Evolutionary conservation across 2,888 invertebrate species (phyloP), one percentile per base, ranked within the genome.

Genomic region (Euzophera pinguis): DNA sequence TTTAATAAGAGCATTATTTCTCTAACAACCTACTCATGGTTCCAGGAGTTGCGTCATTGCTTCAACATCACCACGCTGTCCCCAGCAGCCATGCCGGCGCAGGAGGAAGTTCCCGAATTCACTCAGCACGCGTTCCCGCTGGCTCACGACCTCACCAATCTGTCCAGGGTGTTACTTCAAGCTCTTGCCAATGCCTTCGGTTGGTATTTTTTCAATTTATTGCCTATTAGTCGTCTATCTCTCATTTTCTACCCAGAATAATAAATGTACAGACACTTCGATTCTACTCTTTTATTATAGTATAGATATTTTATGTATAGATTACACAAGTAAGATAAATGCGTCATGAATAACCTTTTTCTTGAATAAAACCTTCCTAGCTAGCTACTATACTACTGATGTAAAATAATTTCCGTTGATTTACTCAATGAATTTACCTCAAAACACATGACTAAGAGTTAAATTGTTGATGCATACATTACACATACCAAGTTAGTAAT

Each of bases 71-170:
- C 93, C 65, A 90, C 91, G 59, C 76, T 93, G 68, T 90, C 91
- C 60, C 89, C 90, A 45, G 86, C 91, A 47, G 88, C 90, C 63
- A 88, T 94, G 81, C 94, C 95, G 1, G 93, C 93, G 47, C 93
- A 94, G 62, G 93, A 94, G 68, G 93, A 94, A 57, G 84, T 93
- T 55, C 93, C 94, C 0, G 92, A 93, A 63, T 94, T 95, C 81
- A 84, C 91, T 54, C 85, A 91, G 67, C 93, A 93, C 65, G 91
- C 94, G 47, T 91, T 93, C 47, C 92, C 93, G 14, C 89, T 95
- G 59, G 92, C 94, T n/a, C 90, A 89, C 55, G 94, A 94, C 73
- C 92, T 94, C 61, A 94, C 94, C 68, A 92, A 92, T 64, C 85
- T 95, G 54, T 92, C 94, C 32, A 85, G 92, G 47, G 92, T 94